A percentile compares a stretch with the other conserved stretches of the same genome.
Conservation (phyloP, 2,888 invertebrate species). For the Aphodius granarius region DNA sequence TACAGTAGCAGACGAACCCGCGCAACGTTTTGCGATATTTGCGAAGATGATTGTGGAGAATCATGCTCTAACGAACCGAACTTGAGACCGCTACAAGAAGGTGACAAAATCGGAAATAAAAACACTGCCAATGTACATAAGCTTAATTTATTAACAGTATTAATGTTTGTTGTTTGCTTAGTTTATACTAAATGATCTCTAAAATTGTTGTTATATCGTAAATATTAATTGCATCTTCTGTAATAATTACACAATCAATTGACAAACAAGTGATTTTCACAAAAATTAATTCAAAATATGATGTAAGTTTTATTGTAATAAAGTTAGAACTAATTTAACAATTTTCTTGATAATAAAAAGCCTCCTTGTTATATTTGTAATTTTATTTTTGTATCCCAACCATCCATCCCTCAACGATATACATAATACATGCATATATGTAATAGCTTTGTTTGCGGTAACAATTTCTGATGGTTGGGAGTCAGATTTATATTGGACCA, state of each 20-base stretch:
- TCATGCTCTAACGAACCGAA: constrained; percentile 53
- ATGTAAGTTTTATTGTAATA: neutral
- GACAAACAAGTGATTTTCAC: neutral
- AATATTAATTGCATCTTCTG: neutral
- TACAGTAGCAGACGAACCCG: constrained; percentile 65
- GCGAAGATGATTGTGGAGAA: constrained; percentile 67
- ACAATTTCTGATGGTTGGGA: no score
- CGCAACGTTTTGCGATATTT: constrained; percentile 79
- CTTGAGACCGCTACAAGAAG: constrained; percentile 34
- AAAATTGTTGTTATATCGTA: neutral
- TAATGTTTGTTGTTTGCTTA: neutral
- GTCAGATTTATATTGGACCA: no score
- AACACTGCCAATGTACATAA: neutral
- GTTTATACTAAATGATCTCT: neutral
- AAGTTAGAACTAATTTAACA: neutral
- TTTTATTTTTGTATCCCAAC: no score
- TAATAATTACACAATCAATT: neutral
- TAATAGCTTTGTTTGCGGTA: no score
- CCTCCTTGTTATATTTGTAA: neutral
- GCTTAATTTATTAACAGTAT: neutral
- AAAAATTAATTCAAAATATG: neutral
- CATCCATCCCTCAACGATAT: no score
- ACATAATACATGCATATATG: no score
- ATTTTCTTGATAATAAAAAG: neutral
- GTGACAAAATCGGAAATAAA: constrained; percentile 13